Percentiles rank a stretch among this genome's conserved stretches.
Evolutionary conservation across 2,113 vertebrate genomes (phyloP).

Genomic region (Lagopus muta): DNA sequence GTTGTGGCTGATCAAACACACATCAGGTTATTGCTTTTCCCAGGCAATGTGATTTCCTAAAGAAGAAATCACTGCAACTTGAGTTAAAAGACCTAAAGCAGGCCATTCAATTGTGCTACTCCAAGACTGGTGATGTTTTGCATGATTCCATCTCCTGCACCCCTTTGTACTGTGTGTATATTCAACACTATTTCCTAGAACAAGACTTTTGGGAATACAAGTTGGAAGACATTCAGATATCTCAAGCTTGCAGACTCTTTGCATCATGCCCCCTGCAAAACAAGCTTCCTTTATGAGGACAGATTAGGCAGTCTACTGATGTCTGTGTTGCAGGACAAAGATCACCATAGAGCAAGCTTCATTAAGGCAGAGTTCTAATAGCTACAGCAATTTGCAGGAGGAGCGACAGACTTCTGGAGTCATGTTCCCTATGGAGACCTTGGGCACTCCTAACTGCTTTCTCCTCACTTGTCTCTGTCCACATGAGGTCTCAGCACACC

Average conservation of each 20-base stretch:
- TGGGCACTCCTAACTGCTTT: neutral
- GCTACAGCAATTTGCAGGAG: neutral
- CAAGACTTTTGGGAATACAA: slow-evolving; percentile 52
- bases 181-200: slow-evolving; percentile 35
- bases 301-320: slow-evolving; percentile 17
- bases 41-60: neutral
- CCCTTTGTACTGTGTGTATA: neutral
- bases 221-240: slow-evolving; percentile 43
- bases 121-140: neutral
- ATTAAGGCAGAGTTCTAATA: neutral
- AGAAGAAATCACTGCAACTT: neutral
- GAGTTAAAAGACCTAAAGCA: neutral
- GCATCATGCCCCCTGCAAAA: slow-evolving; percentile 28
- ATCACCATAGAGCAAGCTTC: neutral
- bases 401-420: neutral
- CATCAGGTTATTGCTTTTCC: neutral
- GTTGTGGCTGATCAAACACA: neutral
- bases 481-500: fast-evolving
- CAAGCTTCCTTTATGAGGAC: slow-evolving; percentile 29
- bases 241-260: slow-evolving; percentile 54
- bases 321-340: fast-evolving
- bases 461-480: neutral
- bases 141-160: neutral
- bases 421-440: neutral
- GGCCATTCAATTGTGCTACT: neutral